Evolutionary conservation across 2,888 invertebrate species (phyloP).

Genomic region (Fabriciana adippe): DNA sequence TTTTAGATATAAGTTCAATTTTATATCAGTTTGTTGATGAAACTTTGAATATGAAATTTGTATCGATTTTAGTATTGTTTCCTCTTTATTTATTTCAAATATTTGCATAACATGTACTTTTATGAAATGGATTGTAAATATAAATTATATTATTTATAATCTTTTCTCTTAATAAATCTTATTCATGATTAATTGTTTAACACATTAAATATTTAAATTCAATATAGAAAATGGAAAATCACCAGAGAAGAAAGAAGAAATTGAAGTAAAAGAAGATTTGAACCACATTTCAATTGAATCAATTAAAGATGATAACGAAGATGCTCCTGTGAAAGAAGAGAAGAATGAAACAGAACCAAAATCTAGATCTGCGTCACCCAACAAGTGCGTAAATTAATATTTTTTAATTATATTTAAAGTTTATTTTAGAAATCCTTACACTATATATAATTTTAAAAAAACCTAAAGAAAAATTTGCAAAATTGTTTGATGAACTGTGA

Average conservation of each 20-base stretch:
- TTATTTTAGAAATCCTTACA: too few species aligned
- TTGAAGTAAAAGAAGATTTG: slow-evolving; percentile 66
- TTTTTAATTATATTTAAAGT: background rate
- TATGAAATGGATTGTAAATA: too few species aligned
- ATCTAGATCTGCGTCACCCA: slow-evolving; percentile 72
- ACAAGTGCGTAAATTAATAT: slow-evolving; percentile 53
- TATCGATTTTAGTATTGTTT: too few species aligned
- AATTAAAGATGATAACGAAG: slow-evolving; percentile 59
- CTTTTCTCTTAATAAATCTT: background rate
- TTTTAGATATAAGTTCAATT: too few species aligned
- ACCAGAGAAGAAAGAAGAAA: slow-evolving; percentile 68
- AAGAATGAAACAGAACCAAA: slow-evolving; percentile 60
- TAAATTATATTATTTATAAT: too few species aligned
- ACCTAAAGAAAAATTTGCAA: slow-evolving; percentile 12
- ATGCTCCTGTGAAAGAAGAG: slow-evolving; percentile 54
- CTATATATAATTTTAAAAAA: background rate
- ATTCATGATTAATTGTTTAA: background rate
- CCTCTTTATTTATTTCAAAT: too few species aligned
- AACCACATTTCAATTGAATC: slow-evolving; percentile 55
- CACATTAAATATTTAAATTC: background rate
- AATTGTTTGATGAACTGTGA: background rate
- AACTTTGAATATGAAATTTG: too few species aligned
- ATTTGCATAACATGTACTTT: too few species aligned
- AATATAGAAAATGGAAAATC: slow-evolving; percentile 73
- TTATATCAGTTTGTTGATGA: too few species aligned